Evolutionary conservation across 2,113 vertebrate species (phyloP).

Genomic region (Sphaerodactylus townsendi): DNA sequence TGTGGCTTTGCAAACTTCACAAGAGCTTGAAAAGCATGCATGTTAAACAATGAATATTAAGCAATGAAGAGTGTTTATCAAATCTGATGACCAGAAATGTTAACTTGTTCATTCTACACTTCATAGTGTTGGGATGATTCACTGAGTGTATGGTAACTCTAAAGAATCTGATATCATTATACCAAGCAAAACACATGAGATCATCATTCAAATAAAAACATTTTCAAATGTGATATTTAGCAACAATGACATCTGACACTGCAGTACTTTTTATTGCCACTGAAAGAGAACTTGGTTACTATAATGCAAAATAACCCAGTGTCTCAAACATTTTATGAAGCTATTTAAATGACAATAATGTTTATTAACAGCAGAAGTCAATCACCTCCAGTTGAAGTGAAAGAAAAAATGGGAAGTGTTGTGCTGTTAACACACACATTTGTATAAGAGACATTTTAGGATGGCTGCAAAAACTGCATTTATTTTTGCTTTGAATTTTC

Average conservation of each 20-base stretch:
- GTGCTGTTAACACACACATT: too few relatives aligned
- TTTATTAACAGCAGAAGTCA: too few relatives aligned
- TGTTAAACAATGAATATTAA: background rate
- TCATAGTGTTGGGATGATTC: conserved; percentile 18
- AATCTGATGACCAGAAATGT: background rate
- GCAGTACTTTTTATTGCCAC: background rate
- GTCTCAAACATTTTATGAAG: background rate
- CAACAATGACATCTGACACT: background rate
- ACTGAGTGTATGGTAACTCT: background rate
- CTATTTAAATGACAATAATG: background rate
- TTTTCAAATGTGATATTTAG: background rate
- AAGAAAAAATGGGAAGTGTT: too few relatives aligned
- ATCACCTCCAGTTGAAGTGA: too few relatives aligned
- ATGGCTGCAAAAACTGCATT: too few relatives aligned
- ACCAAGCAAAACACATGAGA: background rate
- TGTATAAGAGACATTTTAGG: too few relatives aligned
- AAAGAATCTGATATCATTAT: background rate
- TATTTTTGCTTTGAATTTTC: too few relatives aligned
- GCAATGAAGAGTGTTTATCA: background rate
- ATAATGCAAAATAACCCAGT: background rate
- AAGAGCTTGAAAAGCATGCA: background rate
- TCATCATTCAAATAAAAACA: background rate
- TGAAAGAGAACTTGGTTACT: background rate
- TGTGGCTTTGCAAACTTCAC: background rate
- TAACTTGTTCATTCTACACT: conserved; percentile 4